phyloP scores from a whole-genome alignment of 2,888 invertebrate species.

The Drosophila cognata region DNA sequence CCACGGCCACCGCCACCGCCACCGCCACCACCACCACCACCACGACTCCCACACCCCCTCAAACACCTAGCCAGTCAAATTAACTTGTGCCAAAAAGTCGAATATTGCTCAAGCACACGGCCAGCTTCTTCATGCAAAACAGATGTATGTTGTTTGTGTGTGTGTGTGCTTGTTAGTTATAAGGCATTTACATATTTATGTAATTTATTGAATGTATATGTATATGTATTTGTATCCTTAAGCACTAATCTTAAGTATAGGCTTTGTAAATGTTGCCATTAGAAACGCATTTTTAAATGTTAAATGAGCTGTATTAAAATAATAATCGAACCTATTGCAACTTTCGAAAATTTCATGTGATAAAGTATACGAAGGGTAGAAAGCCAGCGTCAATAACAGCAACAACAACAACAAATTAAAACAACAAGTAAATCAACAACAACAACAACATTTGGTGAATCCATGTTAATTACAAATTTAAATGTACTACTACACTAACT shows the following conservation, averaged over 20 bases:
- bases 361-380: constrained; percentile 70
- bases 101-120: constrained; percentile 74
- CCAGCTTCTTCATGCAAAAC: constrained; percentile 35
- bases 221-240: constrained; percentile 45
- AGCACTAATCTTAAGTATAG: constrained; percentile 65
- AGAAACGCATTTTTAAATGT: constrained; percentile 75
- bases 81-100: constrained; percentile 83
- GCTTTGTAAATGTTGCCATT: constrained; percentile 80
- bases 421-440: constrained; percentile 13
- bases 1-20: constrained; percentile 28
- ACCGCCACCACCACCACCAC: constrained; percentile 1
- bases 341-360: constrained; percentile 79
- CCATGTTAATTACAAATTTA: constrained; percentile 68
- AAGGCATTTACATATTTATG: constrained; percentile 59
- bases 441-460: constrained; percentile 45
- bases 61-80: constrained; percentile 72
- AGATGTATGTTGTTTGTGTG: constrained; percentile 2
- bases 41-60: background rate
- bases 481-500: constrained; percentile 66
- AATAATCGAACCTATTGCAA: constrained; percentile 57
- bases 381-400: constrained; percentile 26
- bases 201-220: constrained; percentile 63
- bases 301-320: constrained; percentile 50
- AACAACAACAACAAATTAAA: constrained; percentile 23
- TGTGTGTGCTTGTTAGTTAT: constrained; percentile 57